These are phyloP conservation scores for Polylopha cassiicola DNA, from an alignment of 2,888 invertebrate species.

Conservation along the genomic window DNA sequence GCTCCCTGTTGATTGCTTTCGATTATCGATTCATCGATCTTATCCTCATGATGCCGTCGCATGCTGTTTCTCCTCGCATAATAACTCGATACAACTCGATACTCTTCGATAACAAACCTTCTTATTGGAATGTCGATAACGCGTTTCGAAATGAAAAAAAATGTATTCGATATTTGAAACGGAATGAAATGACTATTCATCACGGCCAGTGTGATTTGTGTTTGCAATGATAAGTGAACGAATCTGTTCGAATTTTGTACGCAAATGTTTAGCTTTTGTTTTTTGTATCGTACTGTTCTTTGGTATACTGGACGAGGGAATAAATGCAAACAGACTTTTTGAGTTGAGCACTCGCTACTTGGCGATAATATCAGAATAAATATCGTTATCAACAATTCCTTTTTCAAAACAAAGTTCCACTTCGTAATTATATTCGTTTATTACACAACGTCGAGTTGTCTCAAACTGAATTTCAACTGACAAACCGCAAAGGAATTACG, in stretches of 20 bases:
- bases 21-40: constrained; percentile 51
- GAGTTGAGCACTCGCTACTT: too few relatives aligned
- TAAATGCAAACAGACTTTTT: too few relatives aligned
- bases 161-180: constrained; percentile 21
- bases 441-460: too few relatives aligned
- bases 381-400: too few relatives aligned
- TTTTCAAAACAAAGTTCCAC: too few relatives aligned
- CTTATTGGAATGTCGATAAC: constrained; percentile 26
- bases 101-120: constrained; percentile 22
- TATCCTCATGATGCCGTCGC: constrained; percentile 30
- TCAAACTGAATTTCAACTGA: too few relatives aligned
- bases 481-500: too few relatives aligned
- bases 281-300: constrained; percentile 1
- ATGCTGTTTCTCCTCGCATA: constrained; percentile 24
- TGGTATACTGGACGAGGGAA: too few relatives aligned
- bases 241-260: constrained; percentile 11
- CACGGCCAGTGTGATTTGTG: constrained; percentile 15
- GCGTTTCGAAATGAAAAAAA: constrained; percentile 20
- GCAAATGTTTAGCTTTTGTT: constrained; percentile 4
- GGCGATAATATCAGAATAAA: too few relatives aligned
- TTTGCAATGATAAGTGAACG: constrained; percentile 3
- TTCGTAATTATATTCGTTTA: too few relatives aligned
- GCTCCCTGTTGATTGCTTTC: constrained; percentile 48
- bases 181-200: constrained; percentile 21
- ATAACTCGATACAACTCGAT: constrained; percentile 26